These are phyloP conservation scores for Trichomalopsis sarcophagae DNA, from an alignment of 1,140 invertebrate genomes.

Conservation along the genomic window DNA sequence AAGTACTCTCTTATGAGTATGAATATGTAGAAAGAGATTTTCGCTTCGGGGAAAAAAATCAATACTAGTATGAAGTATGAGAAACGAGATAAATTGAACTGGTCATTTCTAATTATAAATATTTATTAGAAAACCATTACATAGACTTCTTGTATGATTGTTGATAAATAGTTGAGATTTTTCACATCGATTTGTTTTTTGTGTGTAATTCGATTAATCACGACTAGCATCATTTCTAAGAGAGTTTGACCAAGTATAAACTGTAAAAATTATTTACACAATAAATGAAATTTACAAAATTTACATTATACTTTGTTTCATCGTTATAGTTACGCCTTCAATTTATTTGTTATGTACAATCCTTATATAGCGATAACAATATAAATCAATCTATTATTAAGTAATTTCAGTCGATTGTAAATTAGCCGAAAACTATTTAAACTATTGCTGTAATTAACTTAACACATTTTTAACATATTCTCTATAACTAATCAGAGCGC, in stretches of 20 bases:
- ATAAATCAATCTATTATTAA: constrained; percentile 29
- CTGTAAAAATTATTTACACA: constrained; percentile 53
- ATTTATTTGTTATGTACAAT: constrained; percentile 31
- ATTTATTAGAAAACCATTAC: constrained; percentile 47
- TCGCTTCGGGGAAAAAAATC: too few species aligned
- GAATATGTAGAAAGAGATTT: too few species aligned
- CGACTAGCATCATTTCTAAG: constrained; percentile 35
- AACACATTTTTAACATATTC: neutral
- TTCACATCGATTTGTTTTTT: constrained; percentile 28
- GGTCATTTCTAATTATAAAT: constrained; percentile 37
- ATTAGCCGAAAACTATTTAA: constrained; percentile 22
- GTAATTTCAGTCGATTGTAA: constrained; percentile 15
- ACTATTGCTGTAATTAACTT: constrained; percentile 23
- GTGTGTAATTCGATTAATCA: constrained; percentile 31
- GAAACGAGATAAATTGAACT: neutral
- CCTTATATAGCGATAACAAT: constrained; percentile 32
- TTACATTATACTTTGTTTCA: constrained; percentile 28
- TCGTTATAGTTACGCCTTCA: constrained; percentile 17
- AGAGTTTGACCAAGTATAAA: constrained; percentile 44
- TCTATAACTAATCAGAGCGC: neutral
- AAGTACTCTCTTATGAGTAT: too few species aligned
- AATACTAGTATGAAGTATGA: neutral
- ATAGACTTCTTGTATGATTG: constrained; percentile 30
- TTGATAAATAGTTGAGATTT: constrained; percentile 32
- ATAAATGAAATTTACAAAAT: constrained; percentile 51